Evolutionary conservation across 2,113 vertebrate genomes (phyloP), one percentile per base, ranked within the genome.

Genomic region (Apeltes quadracus): DNA sequence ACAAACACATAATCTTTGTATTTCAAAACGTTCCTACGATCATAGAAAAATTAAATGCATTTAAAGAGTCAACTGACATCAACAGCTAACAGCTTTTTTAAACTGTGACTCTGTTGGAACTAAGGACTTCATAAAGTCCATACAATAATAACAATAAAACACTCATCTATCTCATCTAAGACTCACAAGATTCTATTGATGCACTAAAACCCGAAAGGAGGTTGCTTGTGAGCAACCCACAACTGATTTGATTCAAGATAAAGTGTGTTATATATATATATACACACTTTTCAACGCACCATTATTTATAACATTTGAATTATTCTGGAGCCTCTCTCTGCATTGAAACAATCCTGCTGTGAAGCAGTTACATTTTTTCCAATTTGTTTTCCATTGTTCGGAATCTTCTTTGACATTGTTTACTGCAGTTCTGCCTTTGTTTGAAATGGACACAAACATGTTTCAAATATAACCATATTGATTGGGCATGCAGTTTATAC

Each of bases 401-500:
- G 3, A 67, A 65, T 63, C 36, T 64, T 79, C 80, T 44, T 18
- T 20, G 59, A 56, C 68, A 59, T 36, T 63, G 22, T 69, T 78
- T 20, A 22, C n/a, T 63, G 50, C 22, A 36, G 27, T 54, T 66
- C 75, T 41, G 32, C 20, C 23, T 65, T 61, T 79, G 61, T 74
- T 56, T 69, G 54, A n/a, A 48, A 20, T n/a, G n/a, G 8, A 48
- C 4, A n/a, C 20, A 59, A 55, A 29, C 66, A 69, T 61, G 63
- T 78, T 71, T 51, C 20, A 23, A 55, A 43, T 53, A 61, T 38
- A 55, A 75, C 67, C 67, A 61, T 75, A 76, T 86, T 39, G 67
- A 86, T 85, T 77, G 57, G 75, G 43, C 72, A 38, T 58, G 69
- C 55, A n/a, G 73, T 76, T 69, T 57, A 62, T 61, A 56, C 63